These are phyloP conservation scores for Romanogobio albipinnatus DNA, from an alignment of 2,113 vertebrate species.

Conservation along the genomic window DNA sequence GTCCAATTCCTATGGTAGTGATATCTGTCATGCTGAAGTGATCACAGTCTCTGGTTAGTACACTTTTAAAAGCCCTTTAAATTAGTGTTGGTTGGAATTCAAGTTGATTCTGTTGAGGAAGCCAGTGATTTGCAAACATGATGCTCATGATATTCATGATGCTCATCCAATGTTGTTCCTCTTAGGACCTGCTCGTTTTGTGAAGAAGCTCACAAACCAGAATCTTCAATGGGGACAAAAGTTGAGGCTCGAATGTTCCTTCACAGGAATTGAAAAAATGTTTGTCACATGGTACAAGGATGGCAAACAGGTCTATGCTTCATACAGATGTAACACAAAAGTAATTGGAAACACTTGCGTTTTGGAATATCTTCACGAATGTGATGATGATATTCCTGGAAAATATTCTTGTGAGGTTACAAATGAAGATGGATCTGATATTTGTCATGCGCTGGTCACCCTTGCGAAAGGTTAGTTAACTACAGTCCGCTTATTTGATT, in stretches of 20 bases:
- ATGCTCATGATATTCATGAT: conserved; percentile 13
- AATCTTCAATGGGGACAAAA: conserved; percentile 56
- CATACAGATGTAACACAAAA: conserved; percentile 66
- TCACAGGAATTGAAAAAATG: conserved; percentile 79
- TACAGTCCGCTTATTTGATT: not conserved
- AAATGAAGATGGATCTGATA: conserved; percentile 82
- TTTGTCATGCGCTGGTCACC: conserved; percentile 82
- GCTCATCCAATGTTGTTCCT: conserved; percentile 1
- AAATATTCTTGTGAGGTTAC: conserved; percentile 85
- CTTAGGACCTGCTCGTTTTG: conserved; percentile 53
- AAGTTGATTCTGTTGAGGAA: not conserved
- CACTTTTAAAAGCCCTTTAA: conserved; percentile 11
- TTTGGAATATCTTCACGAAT: conserved; percentile 78
- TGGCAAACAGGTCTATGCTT: conserved; percentile 80
- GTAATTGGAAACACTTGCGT: conserved; percentile 77
- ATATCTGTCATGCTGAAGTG: conserved; percentile 80
- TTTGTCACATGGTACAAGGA: conserved; percentile 84
- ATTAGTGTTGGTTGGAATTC: conserved; percentile 15
- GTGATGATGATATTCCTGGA: conserved; percentile 78
- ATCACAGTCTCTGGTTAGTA: conserved; percentile 57
- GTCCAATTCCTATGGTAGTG: conserved; percentile 79
- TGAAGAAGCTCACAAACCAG: conserved; percentile 80
- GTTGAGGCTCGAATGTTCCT: conserved; percentile 60
- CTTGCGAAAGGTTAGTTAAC: conserved; percentile 26
- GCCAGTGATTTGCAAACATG: conserved; percentile 9